Conservation (phyloP, 2,113 vertebrate genomes). For the Vireo altiloquus region DNA sequence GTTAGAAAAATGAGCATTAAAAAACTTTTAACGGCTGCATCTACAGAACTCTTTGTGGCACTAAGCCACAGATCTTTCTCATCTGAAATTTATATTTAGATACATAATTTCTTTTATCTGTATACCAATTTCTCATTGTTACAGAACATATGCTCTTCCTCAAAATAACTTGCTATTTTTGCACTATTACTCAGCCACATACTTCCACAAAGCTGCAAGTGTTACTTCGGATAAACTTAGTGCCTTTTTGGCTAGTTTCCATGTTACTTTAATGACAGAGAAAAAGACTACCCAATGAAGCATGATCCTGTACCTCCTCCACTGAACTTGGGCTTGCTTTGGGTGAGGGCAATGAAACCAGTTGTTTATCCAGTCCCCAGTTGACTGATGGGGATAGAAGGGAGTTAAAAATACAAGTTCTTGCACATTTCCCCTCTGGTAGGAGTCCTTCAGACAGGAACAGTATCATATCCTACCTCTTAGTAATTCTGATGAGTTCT, state of each 20-base stretch:
- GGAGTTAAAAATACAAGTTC: background rate
- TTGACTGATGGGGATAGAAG: background rate
- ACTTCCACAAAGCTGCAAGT: constrained; percentile 72
- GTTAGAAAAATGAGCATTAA: background rate
- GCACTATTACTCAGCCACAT: constrained; percentile 69
- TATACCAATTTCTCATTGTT: constrained; percentile 72
- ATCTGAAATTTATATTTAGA: constrained; percentile 57
- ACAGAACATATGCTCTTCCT: constrained; percentile 76
- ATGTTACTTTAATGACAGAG: background rate
- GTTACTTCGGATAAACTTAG: constrained; percentile 75
- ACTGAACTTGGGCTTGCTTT: background rate
- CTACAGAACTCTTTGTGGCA: background rate
- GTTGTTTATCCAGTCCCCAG: background rate
- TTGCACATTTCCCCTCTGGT: background rate
- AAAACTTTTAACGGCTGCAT: background rate
- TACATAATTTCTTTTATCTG: constrained; percentile 61
- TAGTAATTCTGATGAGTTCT: background rate
- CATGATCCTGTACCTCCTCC: background rate
- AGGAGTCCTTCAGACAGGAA: background rate
- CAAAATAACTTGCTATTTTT: constrained; percentile 79
- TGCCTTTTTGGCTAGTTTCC: constrained; percentile 41
- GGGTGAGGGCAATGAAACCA: background rate
- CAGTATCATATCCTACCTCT: constrained; percentile 3
- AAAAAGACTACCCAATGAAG: background rate
- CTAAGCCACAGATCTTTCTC: constrained; percentile 1